Evolutionary conservation across 2,797 vertebrate genomes (phyloP).

Genomic region (Falco peregrinus): DNA sequence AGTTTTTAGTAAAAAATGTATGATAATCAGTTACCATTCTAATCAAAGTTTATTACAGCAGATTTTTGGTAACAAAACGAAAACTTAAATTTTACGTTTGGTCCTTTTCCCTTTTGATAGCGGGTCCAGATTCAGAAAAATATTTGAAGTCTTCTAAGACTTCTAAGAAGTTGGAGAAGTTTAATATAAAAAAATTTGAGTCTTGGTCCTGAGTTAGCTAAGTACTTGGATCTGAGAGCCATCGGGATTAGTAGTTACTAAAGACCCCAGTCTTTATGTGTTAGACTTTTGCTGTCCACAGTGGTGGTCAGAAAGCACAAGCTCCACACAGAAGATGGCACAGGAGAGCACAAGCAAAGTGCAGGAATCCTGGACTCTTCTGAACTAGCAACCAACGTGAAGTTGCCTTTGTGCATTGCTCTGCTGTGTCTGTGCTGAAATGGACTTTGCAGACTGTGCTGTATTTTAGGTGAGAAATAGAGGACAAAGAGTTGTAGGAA

Average conservation of each 20-base stretch:
- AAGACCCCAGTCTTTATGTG: not conserved
- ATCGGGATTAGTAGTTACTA: not conserved
- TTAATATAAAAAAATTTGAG: not conserved
- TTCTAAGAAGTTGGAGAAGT: not conserved
- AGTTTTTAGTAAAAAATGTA: not conserved
- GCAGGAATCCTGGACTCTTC: not conserved
- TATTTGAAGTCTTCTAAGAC: not conserved
- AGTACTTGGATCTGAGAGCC: not conserved
- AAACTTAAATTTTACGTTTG: not conserved
- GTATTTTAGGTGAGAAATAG: not conserved
- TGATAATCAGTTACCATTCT: not conserved
- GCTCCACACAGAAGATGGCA: not conserved
- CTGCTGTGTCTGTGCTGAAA: not conserved
- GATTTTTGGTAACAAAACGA: not conserved
- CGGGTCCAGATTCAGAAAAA: not conserved
- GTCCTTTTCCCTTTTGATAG: not conserved
- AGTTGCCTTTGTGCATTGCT: not conserved
- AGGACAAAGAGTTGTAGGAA: not conserved
- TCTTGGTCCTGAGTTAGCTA: not conserved
- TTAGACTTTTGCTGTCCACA: not conserved
- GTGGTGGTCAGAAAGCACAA: not conserved
- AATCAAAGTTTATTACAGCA: not conserved
- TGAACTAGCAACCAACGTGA: not conserved
- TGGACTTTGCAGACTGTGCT: not conserved
- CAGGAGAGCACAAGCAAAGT: not conserved